Percentiles rank a stretch among this genome's conserved stretches.
Evolutionary conservation across 1,140 invertebrate species (phyloP).

Genomic region (Periplaneta americana): DNA sequence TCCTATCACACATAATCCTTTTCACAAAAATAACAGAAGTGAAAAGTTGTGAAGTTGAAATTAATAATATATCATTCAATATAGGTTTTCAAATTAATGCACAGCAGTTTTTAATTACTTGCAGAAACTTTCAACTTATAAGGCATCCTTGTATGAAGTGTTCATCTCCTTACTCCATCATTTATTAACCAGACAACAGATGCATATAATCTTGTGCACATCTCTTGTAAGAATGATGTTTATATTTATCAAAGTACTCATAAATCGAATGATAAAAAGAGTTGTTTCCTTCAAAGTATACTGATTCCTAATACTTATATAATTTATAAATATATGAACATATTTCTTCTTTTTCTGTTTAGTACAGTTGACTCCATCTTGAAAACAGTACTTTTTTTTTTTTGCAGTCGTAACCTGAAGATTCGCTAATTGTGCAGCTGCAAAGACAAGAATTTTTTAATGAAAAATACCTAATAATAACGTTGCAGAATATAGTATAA

Average conservation of each 20-base stretch:
- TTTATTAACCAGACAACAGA: neutral
- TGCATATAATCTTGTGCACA: neutral
- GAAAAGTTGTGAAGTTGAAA: neutral
- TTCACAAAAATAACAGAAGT: neutral
- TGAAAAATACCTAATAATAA: too few relatives aligned
- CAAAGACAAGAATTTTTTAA: too few relatives aligned
- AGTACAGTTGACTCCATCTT: too few relatives aligned
- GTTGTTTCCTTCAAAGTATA: neutral
- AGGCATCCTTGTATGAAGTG: too few relatives aligned
- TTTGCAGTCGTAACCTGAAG: too few relatives aligned
- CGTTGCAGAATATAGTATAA: neutral
- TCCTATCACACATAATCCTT: neutral
- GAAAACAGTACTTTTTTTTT: too few relatives aligned
- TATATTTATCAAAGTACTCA: neutral
- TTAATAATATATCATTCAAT: neutral
- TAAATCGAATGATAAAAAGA: neutral
- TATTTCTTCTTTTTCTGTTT: too few relatives aligned
- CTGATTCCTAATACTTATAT: neutral
- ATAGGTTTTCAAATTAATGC: neutral
- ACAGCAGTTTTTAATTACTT: neutral
- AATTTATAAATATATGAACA: too few relatives aligned
- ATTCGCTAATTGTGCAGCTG: too few relatives aligned
- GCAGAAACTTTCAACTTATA: too few relatives aligned
- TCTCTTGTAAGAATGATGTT: neutral
- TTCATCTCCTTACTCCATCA: neutral